Conservation (phyloP, 2,888 invertebrate genomes). For the Argynnis bischoffii region DNA sequence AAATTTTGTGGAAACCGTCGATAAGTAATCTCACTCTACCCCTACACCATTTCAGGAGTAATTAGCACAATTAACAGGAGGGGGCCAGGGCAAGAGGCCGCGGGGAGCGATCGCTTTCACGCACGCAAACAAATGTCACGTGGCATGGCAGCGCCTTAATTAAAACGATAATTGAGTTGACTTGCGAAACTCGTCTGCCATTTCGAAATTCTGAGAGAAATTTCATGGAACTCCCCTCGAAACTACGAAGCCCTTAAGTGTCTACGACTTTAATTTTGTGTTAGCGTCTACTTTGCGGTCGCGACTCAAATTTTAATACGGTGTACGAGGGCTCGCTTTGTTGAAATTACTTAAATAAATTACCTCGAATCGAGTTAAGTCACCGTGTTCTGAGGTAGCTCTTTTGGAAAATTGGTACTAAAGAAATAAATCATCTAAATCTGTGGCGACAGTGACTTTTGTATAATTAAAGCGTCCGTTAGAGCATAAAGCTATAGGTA, state of each 20-base stretch:
- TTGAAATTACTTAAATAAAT: constrained; percentile 77
- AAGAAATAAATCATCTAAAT: constrained; percentile 41
- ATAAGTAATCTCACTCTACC: constrained; percentile 79
- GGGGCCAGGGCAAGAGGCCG: constrained; percentile 42
- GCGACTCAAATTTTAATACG: constrained; percentile 77
- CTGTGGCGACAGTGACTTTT: constrained; percentile 25
- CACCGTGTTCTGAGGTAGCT: constrained; percentile 52
- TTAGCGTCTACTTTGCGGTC: constrained; percentile 80
- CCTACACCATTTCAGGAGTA: constrained; percentile 81
- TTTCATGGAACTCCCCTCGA: constrained; percentile 75
- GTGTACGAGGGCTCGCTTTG: constrained; percentile 69
- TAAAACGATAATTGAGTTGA: constrained; percentile 83
- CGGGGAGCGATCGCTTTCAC: constrained; percentile 73
- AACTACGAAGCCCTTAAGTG: constrained; percentile 80
- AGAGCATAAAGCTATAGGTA: neutral
- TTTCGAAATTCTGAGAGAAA: constrained; percentile 79
- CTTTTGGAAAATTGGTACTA: constrained; percentile 60
- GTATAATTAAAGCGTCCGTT: constrained; percentile 18
- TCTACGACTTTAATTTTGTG: constrained; percentile 81
- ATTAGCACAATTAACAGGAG: constrained; percentile 82
- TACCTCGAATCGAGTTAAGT: constrained; percentile 69
- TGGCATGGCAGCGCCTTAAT: constrained; percentile 78
- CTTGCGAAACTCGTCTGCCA: constrained; percentile 81
- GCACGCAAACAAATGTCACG: constrained; percentile 83
- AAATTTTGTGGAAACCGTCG: constrained; percentile 73